Conservation (phyloP, 2,113 vertebrate genomes). For the Columbina picui region DNA sequence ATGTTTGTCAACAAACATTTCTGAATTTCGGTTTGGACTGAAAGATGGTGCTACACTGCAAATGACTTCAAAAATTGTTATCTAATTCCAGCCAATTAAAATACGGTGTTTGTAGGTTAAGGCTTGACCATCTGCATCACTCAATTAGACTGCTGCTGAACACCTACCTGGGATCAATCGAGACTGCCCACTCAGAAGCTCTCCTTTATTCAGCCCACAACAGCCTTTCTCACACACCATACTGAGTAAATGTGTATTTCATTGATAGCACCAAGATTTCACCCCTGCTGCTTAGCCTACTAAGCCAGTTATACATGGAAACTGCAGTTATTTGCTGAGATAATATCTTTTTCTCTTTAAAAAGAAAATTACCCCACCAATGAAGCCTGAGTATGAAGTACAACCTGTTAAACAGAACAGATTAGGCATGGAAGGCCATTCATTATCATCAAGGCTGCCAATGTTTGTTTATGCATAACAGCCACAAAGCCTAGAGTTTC, state of each 20-base stretch:
- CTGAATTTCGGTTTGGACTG: neutral
- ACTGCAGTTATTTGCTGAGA: neutral
- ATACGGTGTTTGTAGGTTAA: neutral
- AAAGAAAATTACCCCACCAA: slow-evolving; percentile 10
- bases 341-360: slow-evolving; percentile 1
- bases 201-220: neutral
- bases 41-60: neutral
- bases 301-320: neutral
- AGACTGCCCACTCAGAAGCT: neutral
- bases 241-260: neutral
- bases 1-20: neutral
- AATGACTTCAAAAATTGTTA: neutral
- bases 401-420: slow-evolving; percentile 21
- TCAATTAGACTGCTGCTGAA: neutral
- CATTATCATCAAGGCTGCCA: neutral
- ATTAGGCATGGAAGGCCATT: slow-evolving; percentile 5
- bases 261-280: neutral
- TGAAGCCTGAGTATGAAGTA: slow-evolving; percentile 7
- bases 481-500: no score
- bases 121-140: neutral
- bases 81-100: neutral
- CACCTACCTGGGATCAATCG: neutral
- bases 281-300: neutral
- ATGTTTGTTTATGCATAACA: slow-evolving; percentile 27
- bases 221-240: neutral